A percentile compares a stretch with the other conserved stretches of the same genome.
Conservation (phyloP, 1,140 invertebrate species). For the Leptonema lineaticorne region DNA sequence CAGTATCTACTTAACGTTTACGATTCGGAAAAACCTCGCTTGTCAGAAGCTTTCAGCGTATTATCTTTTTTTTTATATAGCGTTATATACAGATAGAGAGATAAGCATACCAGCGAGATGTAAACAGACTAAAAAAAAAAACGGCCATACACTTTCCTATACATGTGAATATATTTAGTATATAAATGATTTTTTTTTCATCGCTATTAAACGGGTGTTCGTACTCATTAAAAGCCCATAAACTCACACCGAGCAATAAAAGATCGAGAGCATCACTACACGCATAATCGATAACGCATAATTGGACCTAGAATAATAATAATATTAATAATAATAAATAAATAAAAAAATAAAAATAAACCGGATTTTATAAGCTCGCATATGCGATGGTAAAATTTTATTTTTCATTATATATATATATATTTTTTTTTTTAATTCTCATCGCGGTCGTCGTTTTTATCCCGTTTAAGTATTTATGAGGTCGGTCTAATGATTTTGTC, state of each 20-base stretch:
- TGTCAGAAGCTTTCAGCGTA: not conserved
- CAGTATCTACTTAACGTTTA: constrained; percentile 27
- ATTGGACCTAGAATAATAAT: not conserved
- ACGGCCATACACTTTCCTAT: not conserved
- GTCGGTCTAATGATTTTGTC: constrained; percentile 36
- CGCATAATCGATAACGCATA: constrained; percentile 20
- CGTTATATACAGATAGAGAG: not conserved
- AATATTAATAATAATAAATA: not conserved
- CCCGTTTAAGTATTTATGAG: constrained; percentile 31
- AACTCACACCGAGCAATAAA: constrained; percentile 12
- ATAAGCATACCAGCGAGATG: not conserved
- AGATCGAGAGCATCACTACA: constrained; percentile 19
- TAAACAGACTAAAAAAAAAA: not conserved
- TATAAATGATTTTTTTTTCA: too few relatives aligned
- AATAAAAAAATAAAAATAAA: not conserved
- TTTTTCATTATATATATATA: too few relatives aligned
- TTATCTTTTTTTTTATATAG: not conserved
- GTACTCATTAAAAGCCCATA: constrained; percentile 20
- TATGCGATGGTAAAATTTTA: constrained; percentile 4
- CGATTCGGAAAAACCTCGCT: constrained; percentile 16
- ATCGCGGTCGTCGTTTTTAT: too few relatives aligned
- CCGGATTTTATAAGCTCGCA: too few relatives aligned
- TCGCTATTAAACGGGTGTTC: constrained; percentile 9
- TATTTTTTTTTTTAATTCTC: too few relatives aligned
- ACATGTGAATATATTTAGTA: not conserved